Evolutionary conservation across 2,113 vertebrate genomes (phyloP).

Genomic region (Ariopsis seemanni): DNA sequence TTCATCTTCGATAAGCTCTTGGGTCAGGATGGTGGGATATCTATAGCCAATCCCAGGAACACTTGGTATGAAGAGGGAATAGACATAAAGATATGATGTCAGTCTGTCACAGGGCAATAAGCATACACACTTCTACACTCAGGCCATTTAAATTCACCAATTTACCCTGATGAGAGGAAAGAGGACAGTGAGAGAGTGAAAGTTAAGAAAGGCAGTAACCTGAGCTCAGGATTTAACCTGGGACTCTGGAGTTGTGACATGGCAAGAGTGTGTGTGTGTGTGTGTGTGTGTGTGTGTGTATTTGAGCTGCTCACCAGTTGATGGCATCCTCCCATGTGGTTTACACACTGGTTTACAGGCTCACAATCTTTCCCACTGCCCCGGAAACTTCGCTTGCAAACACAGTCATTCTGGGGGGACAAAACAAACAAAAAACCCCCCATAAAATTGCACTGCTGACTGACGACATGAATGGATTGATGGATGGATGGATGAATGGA

Average conservation of each 20-base stretch:
- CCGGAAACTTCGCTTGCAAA: slow-evolving; percentile 82
- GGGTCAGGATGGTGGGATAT: neutral
- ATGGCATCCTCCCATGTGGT: slow-evolving; percentile 79
- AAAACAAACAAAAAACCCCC: too few species aligned
- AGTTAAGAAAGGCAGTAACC: neutral
- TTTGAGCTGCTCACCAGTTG: slow-evolving; percentile 76
- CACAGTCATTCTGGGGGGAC: slow-evolving; percentile 79
- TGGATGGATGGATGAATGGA: neutral
- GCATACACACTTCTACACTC: neutral
- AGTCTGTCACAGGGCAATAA: neutral
- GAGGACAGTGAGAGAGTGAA: neutral
- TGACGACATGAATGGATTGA: neutral
- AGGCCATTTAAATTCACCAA: neutral
- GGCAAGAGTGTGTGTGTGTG: neutral
- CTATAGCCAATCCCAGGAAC: neutral
- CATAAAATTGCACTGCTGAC: neutral
- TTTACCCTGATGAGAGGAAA: neutral
- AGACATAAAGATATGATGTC: neutral
- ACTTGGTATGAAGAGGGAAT: neutral
- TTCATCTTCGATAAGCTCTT: neutral
- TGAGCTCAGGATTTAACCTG: neutral
- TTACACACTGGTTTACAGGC: slow-evolving; percentile 78
- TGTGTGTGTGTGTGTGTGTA: neutral
- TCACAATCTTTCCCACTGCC: slow-evolving; percentile 84
- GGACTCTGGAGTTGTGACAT: neutral